Evolutionary conservation across 2,888 invertebrate genomes (phyloP), one percentile per base, ranked within the genome.

Genomic region (Hylaea fasciaria): DNA sequence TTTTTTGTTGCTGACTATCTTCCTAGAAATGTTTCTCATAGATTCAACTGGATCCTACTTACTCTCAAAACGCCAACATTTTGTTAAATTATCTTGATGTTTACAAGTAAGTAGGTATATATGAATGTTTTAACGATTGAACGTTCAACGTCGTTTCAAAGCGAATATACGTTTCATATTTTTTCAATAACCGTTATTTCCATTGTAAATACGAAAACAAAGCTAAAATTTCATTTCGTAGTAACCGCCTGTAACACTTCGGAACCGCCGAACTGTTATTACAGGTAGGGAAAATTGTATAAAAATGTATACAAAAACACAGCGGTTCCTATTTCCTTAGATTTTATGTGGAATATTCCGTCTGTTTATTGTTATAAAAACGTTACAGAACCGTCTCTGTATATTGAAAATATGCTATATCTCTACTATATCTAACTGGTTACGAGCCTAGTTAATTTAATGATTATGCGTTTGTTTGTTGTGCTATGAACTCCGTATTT

Each of bases 201-300:
- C 17, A 46, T 51, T 57, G 46, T 41, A 41, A 40, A 51, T 57
- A 57, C 40, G 40, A 56, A 44, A 39, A 17, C 40, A 28, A 41
- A 46, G 35, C 40, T 51, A 35, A 50, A 50, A 45, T 39, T 45
- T 45, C 46, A 29, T 9, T 56, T 12, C 28, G 44, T 44, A 41
- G 37, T 43, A 35, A 49, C 22, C 28, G 49, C 37, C 22, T 37
- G 44, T 50, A 49, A 57, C 44, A 45, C 28, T 58, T 22, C 29
- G 41, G 43, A 52, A 52, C 52, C 52, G 57, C 29, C 35, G 43
- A 52, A 52, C 52, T 58, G 57, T 52, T 58, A 58, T 58, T 41
- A 52, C 51, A 47, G 57, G 52, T 52, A 43, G 57, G 22, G 40
- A 11, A 41, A 37, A 52, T 51, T 56, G 37, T 17, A 52, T 48